Evolutionary conservation across 2,888 invertebrate species (phyloP).

Genomic region (Octonoba sinensis): DNA sequence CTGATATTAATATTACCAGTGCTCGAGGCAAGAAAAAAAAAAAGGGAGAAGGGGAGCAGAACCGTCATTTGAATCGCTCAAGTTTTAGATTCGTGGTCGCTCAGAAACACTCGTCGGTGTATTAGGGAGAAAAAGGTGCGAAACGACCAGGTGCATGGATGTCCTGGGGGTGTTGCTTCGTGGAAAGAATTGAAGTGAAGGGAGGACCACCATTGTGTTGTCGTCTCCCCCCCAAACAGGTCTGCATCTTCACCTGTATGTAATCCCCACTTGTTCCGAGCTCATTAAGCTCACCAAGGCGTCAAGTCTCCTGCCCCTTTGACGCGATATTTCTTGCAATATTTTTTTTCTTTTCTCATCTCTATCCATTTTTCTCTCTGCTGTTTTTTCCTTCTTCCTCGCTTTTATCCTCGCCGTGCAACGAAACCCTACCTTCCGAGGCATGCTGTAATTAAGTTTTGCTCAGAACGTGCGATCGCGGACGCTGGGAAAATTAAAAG

Average conservation of each 20-base stretch:
- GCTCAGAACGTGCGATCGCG: no score
- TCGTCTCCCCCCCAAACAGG: slow-evolving; percentile 34
- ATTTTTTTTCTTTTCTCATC: slow-evolving; percentile 3
- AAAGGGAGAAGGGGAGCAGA: background rate
- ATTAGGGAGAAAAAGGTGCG: slow-evolving; percentile 44
- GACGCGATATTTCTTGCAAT: slow-evolving; percentile 37
- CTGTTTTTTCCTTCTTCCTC: slow-evolving; percentile 5
- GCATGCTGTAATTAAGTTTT: slow-evolving; percentile 17
- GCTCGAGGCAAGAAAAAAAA: no score
- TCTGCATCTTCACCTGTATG: slow-evolving; percentile 35
- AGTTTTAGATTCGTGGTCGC: background rate
- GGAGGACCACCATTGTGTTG: slow-evolving; percentile 43
- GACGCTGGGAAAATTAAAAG: no score
- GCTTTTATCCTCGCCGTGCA: slow-evolving; percentile 10
- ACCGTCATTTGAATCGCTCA: background rate
- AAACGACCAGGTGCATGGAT: slow-evolving; percentile 41
- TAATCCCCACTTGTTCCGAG: slow-evolving; percentile 50
- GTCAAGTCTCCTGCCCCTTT: slow-evolving; percentile 58
- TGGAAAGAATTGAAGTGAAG: slow-evolving; percentile 16
- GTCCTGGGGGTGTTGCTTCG: slow-evolving; percentile 35
- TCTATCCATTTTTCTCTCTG: background rate
- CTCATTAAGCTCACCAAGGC: slow-evolving; percentile 56
- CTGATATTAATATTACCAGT: no score
- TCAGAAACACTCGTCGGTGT: slow-evolving; percentile 8
- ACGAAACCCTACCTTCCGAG: slow-evolving; percentile 15